Conservation (phyloP, 2,797 vertebrate species). For the Tapirus indicus region DNA sequence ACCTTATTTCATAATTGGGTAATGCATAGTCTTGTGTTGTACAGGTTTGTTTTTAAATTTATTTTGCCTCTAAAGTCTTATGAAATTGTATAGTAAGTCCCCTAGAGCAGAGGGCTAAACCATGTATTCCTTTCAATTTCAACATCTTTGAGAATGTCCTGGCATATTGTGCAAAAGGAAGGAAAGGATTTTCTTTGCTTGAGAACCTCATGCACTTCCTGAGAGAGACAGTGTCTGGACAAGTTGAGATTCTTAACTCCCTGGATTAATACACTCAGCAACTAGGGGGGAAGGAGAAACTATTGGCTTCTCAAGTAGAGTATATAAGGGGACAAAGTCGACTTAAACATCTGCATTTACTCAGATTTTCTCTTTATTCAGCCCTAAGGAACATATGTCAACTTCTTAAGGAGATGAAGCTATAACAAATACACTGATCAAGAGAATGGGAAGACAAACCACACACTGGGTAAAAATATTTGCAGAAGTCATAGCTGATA, state of each 20-base stretch:
- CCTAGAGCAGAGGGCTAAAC: neutral
- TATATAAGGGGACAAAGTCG: neutral
- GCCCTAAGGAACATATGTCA: neutral
- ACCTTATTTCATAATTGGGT: neutral
- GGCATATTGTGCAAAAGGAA: neutral
- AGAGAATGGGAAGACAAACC: neutral
- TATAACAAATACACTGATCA: neutral
- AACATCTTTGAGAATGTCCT: neutral
- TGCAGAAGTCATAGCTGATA: neutral
- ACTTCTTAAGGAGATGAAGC: neutral
- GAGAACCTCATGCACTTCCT: neutral
- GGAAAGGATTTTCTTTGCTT: neutral
- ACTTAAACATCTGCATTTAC: neutral
- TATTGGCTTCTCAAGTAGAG: neutral
- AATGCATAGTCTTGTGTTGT: neutral
- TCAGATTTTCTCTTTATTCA: slow-evolving; percentile 1
- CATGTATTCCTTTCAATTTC: neutral
- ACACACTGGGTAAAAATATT: neutral
- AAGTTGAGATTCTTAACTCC: neutral
- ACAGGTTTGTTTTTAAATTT: neutral
- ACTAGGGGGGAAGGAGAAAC: neutral
- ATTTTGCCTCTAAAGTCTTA: neutral
- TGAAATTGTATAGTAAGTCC: neutral
- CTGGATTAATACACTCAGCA: neutral
- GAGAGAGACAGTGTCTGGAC: neutral